Base-by-base conservation (phyloP, 2,113 vertebrate species). In the Eretmodus cyanostictus region DNA sequence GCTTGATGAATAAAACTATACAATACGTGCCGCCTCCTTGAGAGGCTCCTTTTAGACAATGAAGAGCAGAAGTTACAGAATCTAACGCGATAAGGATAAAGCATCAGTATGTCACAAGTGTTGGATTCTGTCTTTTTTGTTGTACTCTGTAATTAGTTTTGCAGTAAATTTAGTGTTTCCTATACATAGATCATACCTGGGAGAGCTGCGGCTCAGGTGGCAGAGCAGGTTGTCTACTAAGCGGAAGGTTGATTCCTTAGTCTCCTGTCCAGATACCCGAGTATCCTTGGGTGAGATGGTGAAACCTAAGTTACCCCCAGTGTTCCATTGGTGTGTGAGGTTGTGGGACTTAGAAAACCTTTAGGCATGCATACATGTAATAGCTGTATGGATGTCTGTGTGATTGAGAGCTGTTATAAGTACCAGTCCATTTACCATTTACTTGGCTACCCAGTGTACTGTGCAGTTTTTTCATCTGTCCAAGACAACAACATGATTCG, bases 261-360 rank as follows among this genome's bases (percentile, higher is more conserved):
- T 24, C 22, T 31, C 0, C 31, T 66, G 10, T 66, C 17, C 31
- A n/a, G 61, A 2, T 68, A 24, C 36, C 63, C 0, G 36, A 42
- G 36, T 71, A 0, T 71, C 63, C 7, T 0, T 68, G 34, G 63
- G 36, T 0, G 2, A 42, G 63, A 14, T 14, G n/a, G n/a, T 71
- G 36, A 71, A 2, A 40, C 36, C 63, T 6, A 68, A 68, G 36
- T 71, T 71, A 2, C 3, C 66, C 63, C 36, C 36, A 22, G 12
- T 40, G 63, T 0, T 40, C 0, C 12, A 24, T 22, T 7, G 1
- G 34, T 0, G 7, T 42, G 66, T 71, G 66, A 71, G 36, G 19
- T 14, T 42, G n/a, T 40, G n/a, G 11, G n/a, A 71, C 38, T 71
- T 71, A 14, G n/a, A 9, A 24, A 71, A 24, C 12, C 12, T 40